Evolutionary conservation across 2,888 invertebrate species (phyloP).

Genomic region (Athetis lepigone): DNA sequence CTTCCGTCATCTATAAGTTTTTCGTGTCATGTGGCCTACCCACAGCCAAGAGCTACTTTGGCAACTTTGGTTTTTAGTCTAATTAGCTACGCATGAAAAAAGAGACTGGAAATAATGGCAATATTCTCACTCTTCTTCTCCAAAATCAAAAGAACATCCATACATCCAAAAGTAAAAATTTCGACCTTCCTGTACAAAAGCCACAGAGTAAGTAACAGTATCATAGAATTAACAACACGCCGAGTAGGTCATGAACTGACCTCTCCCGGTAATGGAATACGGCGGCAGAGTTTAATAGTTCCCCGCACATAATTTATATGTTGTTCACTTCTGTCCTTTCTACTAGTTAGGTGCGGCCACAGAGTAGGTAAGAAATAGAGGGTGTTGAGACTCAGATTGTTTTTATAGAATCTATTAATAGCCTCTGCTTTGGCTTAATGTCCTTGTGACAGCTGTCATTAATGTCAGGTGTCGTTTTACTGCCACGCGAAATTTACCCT

Average conservation of each 20-base stretch:
- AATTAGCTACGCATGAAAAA: too few relatives aligned
- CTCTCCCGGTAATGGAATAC: constrained; percentile 56
- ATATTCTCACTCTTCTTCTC: background rate
- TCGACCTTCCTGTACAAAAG: background rate
- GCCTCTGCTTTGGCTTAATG: too few relatives aligned
- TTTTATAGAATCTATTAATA: too few relatives aligned
- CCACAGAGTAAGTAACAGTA: constrained; percentile 18
- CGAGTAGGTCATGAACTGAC: constrained; percentile 38
- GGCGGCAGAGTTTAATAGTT: constrained; percentile 62
- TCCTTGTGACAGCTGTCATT: too few relatives aligned
- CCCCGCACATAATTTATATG: constrained; percentile 54
- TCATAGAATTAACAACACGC: constrained; percentile 12
- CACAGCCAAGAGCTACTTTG: too few relatives aligned
- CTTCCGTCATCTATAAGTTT: too few relatives aligned
- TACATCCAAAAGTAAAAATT: background rate
- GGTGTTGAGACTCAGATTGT: too few relatives aligned
- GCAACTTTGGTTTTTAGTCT: too few relatives aligned
- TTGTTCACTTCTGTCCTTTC: constrained; percentile 48
- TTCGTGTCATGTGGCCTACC: too few relatives aligned
- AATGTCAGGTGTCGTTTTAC: too few relatives aligned
- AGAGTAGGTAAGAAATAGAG: constrained; percentile 22
- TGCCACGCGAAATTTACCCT: too few relatives aligned
- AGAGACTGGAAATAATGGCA: too few relatives aligned
- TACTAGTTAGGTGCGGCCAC: constrained; percentile 40
- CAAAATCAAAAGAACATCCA: background rate